A percentile compares a stretch with the other conserved stretches of the same genome.
phyloP scores from a whole-genome alignment of 2,797 vertebrate species.

The Myioborus melanocephalus region DNA sequence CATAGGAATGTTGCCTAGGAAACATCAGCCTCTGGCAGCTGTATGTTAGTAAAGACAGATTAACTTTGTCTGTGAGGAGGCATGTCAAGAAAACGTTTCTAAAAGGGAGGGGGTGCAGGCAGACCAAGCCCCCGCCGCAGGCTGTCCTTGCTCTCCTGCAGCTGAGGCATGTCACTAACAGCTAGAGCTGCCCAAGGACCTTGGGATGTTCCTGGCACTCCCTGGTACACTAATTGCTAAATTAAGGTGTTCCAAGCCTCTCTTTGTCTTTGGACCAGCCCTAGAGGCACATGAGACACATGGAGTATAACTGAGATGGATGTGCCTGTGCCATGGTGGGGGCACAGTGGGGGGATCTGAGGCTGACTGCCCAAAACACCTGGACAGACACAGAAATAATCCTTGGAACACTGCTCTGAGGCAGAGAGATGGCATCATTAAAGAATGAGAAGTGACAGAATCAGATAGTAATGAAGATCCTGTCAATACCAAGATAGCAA shows the following conservation, averaged over 20 bases:
- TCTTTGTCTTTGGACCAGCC: neutral
- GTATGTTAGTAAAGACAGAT: neutral
- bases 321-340: fast-evolving
- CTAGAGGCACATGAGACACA: neutral
- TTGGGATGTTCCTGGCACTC: neutral
- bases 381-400: neutral
- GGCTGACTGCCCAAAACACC: neutral
- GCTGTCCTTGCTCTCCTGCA: neutral
- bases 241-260: neutral
- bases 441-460: neutral
- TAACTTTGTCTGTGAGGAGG: neutral
- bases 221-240: neutral
- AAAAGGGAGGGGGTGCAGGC: neutral
- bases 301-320: neutral
- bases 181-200: neutral
- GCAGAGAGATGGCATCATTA: neutral
- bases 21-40: neutral
- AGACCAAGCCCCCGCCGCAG: neutral
- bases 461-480: neutral
- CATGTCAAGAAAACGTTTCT: neutral
- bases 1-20: conserved; percentile 49
- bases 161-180: neutral
- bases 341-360: neutral
- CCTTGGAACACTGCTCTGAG: neutral
- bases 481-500: neutral